These are phyloP conservation scores for Pseudobourletiella spinata DNA, from an alignment of 1,140 invertebrate genomes.

Conservation along the genomic window DNA sequence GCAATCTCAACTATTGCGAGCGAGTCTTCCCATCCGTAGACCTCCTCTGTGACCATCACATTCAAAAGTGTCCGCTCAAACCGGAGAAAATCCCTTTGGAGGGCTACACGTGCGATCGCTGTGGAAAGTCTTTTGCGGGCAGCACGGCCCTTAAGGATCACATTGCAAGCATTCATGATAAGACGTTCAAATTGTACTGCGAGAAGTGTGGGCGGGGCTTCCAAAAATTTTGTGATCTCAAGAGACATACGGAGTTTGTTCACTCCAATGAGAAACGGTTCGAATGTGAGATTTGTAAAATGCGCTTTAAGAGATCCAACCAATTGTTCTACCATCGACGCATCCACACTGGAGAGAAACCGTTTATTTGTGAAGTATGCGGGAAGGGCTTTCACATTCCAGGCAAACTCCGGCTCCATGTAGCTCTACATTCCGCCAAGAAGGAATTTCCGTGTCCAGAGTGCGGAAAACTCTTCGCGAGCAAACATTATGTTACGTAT, in stretches of 20 bases:
- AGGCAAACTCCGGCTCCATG: conserved; percentile 39
- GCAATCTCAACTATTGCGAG: too few relatives aligned
- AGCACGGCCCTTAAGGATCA: not conserved
- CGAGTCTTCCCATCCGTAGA: too few relatives aligned
- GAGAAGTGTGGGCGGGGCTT: not conserved
- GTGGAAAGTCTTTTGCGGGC: not conserved
- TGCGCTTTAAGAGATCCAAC: not conserved
- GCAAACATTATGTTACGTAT: conserved; percentile 42
- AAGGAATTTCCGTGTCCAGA: conserved; percentile 36
- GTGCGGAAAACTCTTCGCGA: conserved; percentile 42
- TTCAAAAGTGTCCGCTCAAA: too few relatives aligned
- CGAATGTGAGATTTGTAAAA: not conserved
- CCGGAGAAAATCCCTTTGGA: too few relatives aligned
- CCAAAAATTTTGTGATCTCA: not conserved
- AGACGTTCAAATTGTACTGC: not conserved
- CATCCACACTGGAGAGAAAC: conserved; percentile 40
- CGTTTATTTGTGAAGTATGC: conserved; percentile 44
- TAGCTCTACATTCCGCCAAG: not conserved
- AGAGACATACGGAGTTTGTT: not conserved
- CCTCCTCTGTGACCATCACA: too few relatives aligned
- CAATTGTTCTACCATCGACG: conserved; percentile 31
- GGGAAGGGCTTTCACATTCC: conserved; percentile 45
- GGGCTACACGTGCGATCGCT: not conserved
- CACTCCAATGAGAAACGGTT: not conserved
- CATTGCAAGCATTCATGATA: not conserved